Evolutionary conservation across 1,140 invertebrate genomes (phyloP).

Genomic region (Microplitis mediator): DNA sequence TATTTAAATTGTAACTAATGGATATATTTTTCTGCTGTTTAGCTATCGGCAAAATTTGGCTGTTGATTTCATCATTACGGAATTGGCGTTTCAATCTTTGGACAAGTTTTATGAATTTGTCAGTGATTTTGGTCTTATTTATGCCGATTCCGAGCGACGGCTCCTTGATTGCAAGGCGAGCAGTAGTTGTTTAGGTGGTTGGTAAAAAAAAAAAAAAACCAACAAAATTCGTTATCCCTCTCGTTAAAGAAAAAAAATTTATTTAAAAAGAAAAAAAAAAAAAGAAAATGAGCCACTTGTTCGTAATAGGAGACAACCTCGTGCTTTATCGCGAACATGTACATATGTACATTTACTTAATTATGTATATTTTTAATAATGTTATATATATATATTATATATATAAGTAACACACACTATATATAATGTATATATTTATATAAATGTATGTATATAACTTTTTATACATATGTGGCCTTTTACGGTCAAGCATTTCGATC

Average conservation of each 20-base stretch:
- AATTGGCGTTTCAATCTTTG: conserved; percentile 83
- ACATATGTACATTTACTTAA: conserved; percentile 4
- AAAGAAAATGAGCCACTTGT: background rate
- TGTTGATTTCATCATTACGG: conserved; percentile 81
- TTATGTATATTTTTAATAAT: background rate
- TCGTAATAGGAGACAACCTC: background rate
- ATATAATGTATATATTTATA: conserved; percentile 2
- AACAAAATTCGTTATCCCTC: conserved; percentile 1
- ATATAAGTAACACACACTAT: background rate
- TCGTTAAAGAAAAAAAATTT: conserved; percentile 8
- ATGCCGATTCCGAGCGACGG: conserved; percentile 72
- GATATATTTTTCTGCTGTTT: conserved; percentile 66
- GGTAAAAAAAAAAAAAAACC: conserved; percentile 43
- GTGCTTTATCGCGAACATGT: background rate
- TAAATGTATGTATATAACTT: conserved; percentile 2
- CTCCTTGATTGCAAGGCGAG: conserved; percentile 87
- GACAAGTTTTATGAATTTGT: conserved; percentile 88
- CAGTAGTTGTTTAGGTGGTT: conserved; percentile 66
- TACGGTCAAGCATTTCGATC: background rate
- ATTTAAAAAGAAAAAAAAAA: too few species aligned
- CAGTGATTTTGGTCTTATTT: conserved; percentile 78
- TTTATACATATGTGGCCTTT: background rate
- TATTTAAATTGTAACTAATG: conserved; percentile 45
- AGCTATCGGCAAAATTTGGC: conserved; percentile 92
- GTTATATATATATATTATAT: background rate